Evolutionary conservation across 2,797 vertebrate species (phyloP), one percentile per base, ranked within the genome.

Genomic region (Poeciliopsis presidionis): DNA sequence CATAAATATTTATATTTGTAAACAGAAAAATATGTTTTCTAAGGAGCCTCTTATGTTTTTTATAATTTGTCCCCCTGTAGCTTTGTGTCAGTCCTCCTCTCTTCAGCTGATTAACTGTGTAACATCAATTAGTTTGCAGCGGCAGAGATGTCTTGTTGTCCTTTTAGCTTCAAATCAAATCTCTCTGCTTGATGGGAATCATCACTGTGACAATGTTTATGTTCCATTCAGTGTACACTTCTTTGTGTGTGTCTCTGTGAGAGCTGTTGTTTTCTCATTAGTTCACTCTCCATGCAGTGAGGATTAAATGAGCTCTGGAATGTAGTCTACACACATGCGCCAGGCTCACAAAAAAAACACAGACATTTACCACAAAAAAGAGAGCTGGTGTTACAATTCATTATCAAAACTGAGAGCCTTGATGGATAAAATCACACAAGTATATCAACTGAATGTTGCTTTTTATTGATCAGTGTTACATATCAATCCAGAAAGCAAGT

Each of bases 91-190:
- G 39, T 72, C 7, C 13, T 63, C 46, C 41, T 25, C 55, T 63
- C 53, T 65, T 22, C 28, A 33, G 46, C 9, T 76, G 70, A 76
- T 76, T 81, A 69, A 73, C 33, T 63, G 22, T 76, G 43, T 30
- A 61, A 55, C 69, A 67, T 72, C 74, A 72, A 76, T 53, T 47
- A 73, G 14, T n/a, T n/a, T 69, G 20, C 33, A 28, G 73, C 49
- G 36, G n/a, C 33, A 49, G 33, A 67, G 65, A 71, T 30, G 47
- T 41, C 79, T 43, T 73, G 16, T 57, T 36, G 75, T 45, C 43
- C 28, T 28, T 74, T 77, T 57, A 45, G 73, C 61, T 79, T 53
- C 69, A 33, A 81, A 77, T 80, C 72, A 77, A 74, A 81, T 72
- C 53, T 79, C 70, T 75, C 14, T 43, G 18, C 46, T 2, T 47